Percentiles rank a stretch among this genome's conserved stretches.
Conservation (phyloP, 2,113 vertebrate species). For the Carassius auratus region DNA sequence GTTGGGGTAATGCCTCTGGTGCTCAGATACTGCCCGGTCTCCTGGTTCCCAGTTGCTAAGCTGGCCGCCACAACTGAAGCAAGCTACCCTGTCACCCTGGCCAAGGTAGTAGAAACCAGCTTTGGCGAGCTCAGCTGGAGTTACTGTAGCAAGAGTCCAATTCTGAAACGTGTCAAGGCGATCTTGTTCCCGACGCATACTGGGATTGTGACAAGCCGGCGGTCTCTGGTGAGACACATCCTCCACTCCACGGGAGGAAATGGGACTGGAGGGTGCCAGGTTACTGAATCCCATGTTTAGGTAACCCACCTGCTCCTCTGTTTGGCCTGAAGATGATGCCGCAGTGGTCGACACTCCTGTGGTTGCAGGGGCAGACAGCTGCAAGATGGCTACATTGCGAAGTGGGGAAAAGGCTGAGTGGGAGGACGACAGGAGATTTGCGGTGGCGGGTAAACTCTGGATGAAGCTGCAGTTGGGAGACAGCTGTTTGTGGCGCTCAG, state of each 20-base stretch:
- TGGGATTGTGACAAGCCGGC: conserved; percentile 74
- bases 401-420: conserved; percentile 79
- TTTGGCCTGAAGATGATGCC: conserved; percentile 60
- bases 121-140: conserved; percentile 86
- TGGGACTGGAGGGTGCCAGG: conserved; percentile 78
- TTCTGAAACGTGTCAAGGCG: conserved; percentile 84
- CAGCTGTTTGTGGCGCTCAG: conserved; percentile 86
- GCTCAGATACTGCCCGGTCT: conserved; percentile 91
- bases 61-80: conserved; percentile 91
- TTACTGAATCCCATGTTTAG: conserved; percentile 82
- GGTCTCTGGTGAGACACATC: conserved; percentile 80
- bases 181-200: conserved; percentile 89
- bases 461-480: conserved; percentile 89
- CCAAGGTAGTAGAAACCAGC: conserved; percentile 95
- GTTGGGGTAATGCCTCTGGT: conserved; percentile 90
- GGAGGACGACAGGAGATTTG: conserved; percentile 77
- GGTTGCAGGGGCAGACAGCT: conserved; percentile 59
- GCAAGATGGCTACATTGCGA: conserved; percentile 67
- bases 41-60: conserved; percentile 96
- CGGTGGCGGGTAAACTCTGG: conserved; percentile 77
- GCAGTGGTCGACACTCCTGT: not conserved
- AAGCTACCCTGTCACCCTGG: conserved; percentile 88
- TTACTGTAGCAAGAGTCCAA: conserved; percentile 85
- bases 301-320: conserved; percentile 80
- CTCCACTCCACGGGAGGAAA: conserved; percentile 79